Evolutionary conservation across 2,797 vertebrate genomes (phyloP), one percentile per base, ranked within the genome.

Genomic region (Sebastes itinus): DNA sequence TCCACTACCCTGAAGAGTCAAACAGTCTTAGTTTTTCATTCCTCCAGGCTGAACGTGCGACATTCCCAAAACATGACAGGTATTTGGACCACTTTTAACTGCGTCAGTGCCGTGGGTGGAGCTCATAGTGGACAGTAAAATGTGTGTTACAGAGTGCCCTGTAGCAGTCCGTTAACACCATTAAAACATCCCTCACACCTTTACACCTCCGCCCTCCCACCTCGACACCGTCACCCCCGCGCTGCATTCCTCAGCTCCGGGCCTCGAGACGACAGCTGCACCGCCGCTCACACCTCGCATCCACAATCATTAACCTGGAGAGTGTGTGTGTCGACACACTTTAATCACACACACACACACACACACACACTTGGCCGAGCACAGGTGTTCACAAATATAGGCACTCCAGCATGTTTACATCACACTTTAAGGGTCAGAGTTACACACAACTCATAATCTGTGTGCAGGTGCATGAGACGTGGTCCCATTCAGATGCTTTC

Each of bases 261-360:
- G 75, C 68, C 77, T 58, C 20, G 23, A 73, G 72, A 77, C 70
- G 77, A 87, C 92, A 92, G 92, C 92, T 90, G 92, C 85, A 18
- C 33, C 25, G 4, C 49, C n/a, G 25, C 84, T 79, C 77, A 25
- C 81, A 65, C 82, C 78, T 87, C 80, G 18, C 85, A 23, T 64
- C 64, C 72, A 35, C 83, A 80, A 71, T 66, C 87, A 82, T 92
- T 92, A 91, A 89, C 89, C 79, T 84, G 71, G 16, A 68, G 74
- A 7, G 77, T 18, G 58, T 46, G 77, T 77, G 73, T 78, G 78
- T 83, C 27, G 75, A 81, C 83, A 68, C 83, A 66, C 52, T 78
- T 80, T 46, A 80, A 86, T 75, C 71, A 33, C 71, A 46, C 35
- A 61, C 30, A 27, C 25, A 28, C 25, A 28, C 49, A 52, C 12